Percentiles rank a stretch among this genome's conserved stretches.
Evolutionary conservation across 2,797 vertebrate species (phyloP).

Genomic region (Cirrhinus molitorella): DNA sequence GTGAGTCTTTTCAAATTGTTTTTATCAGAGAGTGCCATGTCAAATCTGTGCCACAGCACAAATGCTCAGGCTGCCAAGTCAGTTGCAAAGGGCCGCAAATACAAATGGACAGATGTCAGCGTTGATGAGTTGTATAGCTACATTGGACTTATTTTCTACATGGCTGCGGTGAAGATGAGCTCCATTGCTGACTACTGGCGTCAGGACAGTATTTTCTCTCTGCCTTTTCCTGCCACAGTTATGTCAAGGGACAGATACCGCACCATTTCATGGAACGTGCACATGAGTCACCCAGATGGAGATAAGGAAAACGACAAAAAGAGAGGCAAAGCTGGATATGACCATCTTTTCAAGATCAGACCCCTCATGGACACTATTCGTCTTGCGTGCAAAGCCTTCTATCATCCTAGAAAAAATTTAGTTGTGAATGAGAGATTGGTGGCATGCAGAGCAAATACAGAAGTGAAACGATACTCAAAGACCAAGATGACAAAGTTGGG

Average conservation of each 20-base stretch:
- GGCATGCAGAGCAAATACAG: neutral
- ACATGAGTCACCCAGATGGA: conserved; percentile 50
- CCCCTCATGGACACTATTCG: conserved; percentile 22
- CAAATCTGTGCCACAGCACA: conserved; percentile 38
- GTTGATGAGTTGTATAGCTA: neutral
- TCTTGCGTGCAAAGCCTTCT: conserved; percentile 24
- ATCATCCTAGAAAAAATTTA: conserved; percentile 25
- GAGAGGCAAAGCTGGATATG: conserved; percentile 35
- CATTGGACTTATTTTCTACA: conserved; percentile 40
- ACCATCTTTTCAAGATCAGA: conserved; percentile 39
- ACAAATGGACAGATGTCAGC: conserved; percentile 32
- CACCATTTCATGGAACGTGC: conserved; percentile 56
- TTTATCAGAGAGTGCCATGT: conserved; percentile 12
- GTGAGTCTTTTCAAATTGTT: conserved; percentile 46
- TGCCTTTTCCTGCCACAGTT: conserved; percentile 20
- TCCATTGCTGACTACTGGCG: conserved; percentile 39
- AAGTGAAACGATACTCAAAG: neutral
- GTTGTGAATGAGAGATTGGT: conserved; percentile 18
- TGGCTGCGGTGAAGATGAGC: conserved; percentile 21
- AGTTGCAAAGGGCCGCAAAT: conserved; percentile 5
- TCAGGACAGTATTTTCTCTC: conserved; percentile 7
- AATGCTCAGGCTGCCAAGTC: conserved; percentile 48
- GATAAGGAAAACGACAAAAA: conserved; percentile 34
- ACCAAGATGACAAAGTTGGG: conserved; percentile 4
- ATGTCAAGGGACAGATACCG: conserved; percentile 49